These are phyloP conservation scores for Heteromurus nitidus DNA, from an alignment of 2,888 invertebrate genomes.

Conservation along the genomic window DNA sequence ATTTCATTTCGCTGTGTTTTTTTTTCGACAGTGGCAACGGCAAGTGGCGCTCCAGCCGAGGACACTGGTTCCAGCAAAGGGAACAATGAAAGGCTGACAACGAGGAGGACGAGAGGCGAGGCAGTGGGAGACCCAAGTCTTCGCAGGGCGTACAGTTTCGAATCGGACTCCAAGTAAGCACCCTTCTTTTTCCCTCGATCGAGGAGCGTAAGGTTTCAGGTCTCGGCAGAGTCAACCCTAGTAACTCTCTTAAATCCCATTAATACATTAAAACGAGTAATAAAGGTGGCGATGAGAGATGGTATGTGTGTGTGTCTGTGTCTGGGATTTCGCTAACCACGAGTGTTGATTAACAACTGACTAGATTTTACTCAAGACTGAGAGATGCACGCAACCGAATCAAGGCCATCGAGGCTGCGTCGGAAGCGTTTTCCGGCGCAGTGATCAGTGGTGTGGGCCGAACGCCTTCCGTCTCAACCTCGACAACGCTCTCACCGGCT, in stretches of 20 bases:
- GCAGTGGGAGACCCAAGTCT: constrained; percentile 80
- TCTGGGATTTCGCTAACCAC: no score
- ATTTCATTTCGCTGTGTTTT: constrained; percentile 4
- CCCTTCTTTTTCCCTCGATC: neutral
- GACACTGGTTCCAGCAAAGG: constrained; percentile 33
- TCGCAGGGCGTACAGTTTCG: constrained; percentile 90
- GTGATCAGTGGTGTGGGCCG: neutral
- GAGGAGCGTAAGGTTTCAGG: no score
- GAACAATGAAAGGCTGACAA: constrained; percentile 66
- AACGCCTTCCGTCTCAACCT: constrained; percentile 64
- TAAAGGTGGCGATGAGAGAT: no score
- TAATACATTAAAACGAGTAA: no score
- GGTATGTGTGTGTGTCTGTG: neutral
- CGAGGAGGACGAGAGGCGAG: constrained; percentile 71
- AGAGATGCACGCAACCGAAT: constrained; percentile 73
- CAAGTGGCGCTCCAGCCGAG: constrained; percentile 28
- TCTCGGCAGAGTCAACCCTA: no score
- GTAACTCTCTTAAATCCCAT: no score
- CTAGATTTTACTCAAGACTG: constrained; percentile 73
- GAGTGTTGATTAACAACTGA: neutral
- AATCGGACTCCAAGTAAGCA: constrained; percentile 91
- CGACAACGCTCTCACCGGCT: constrained; percentile 74
- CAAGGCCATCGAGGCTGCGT: constrained; percentile 67
- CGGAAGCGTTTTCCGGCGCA: constrained; percentile 1
- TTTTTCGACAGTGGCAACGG: constrained; percentile 24